Evolutionary conservation across 2,888 invertebrate genomes (phyloP), one percentile per base, ranked within the genome.

Genomic region (Philhelius pedissequus): DNA sequence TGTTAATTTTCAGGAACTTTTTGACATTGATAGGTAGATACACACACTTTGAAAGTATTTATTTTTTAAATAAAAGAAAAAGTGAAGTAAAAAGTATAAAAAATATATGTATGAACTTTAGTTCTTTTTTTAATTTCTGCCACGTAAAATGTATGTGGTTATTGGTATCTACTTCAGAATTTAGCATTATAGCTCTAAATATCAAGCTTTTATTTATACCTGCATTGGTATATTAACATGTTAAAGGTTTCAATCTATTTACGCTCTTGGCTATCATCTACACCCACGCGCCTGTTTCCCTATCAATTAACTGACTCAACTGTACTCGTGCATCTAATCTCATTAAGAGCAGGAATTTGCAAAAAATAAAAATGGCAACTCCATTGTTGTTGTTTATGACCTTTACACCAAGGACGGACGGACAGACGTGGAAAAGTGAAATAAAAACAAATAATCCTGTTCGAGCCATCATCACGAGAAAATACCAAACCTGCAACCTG

Each of bases 381-480:
- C 69, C 69, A 56, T n/a, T 62, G 43, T 13, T 18, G 8, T 52
- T 43, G 66, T 52, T 27, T 56, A 56, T 80, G 84, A 84, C 79
- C 84, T 84, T 82, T 71, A 75, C 18, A 13, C 45, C 48, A 45
- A 80, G 68, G 80, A 75, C 75, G 64, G 79, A 73, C 79, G 84
- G 84, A 84, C 84, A 84, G 84, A 84, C 84, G 56, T 80, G 60
- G 80, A 84, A 78, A 79, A 76, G 64, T 50, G 54, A 71, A 80
- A 76, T 75, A 84, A 84, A 83, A 80, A 54, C 69, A 84, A 80
- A 84, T 84, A 84, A 84, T 75, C 80, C 80, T 54, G n/a, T 38
- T n/a, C 15, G 38, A 68, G 27, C 30, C 15, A 45, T 20, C 38
- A 38, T 40, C 40, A 9, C 9, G 9, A 45, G 22, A 8, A 64